Conservation (phyloP, 2,888 invertebrate species). For the Bombyx huttoni region DNA sequence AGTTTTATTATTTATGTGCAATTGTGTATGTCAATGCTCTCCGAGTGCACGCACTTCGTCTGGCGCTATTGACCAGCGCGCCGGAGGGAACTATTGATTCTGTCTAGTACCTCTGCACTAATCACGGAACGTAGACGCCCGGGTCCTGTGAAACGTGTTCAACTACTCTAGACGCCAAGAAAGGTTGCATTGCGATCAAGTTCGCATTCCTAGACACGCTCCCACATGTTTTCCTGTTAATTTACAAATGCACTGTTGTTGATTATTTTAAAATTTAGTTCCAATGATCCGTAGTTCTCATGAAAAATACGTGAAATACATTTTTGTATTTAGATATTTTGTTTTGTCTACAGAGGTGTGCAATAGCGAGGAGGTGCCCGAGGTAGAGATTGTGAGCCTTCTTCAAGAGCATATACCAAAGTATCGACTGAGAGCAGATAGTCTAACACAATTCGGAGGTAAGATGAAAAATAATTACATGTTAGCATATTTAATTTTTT, state of each 20-base stretch:
- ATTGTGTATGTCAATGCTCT: conserved; percentile 6
- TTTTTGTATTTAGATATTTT: conserved; percentile 7
- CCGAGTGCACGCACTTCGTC: conserved; percentile 31
- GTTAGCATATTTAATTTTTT: too few relatives aligned
- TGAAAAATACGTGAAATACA: neutral
- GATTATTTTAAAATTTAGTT: neutral
- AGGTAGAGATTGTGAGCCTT: conserved; percentile 96
- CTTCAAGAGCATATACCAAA: conserved; percentile 95
- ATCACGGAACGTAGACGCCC: conserved; percentile 42
- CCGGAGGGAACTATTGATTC: conserved; percentile 49
- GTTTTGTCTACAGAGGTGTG: conserved; percentile 84
- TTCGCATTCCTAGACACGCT: conserved; percentile 41
- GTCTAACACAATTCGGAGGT: conserved; percentile 93
- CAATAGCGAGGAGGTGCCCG: conserved; percentile 92
- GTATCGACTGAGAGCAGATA: conserved; percentile 94
- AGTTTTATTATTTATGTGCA: too few relatives aligned
- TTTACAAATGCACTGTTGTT: conserved; percentile 20
- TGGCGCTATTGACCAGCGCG: conserved; percentile 34
- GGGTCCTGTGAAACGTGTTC: conserved; percentile 10
- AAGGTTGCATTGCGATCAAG: conserved; percentile 12
- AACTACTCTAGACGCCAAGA: neutral
- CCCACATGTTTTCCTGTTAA: conserved; percentile 34
- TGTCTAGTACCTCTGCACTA: conserved; percentile 51
- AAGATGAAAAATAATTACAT: conserved; percentile 15
- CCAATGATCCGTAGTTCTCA: neutral